Evolutionary conservation across 2,113 vertebrate species (phyloP), one percentile per base, ranked within the genome.

Genomic region (Brachyhypopomus occidentalis): DNA sequence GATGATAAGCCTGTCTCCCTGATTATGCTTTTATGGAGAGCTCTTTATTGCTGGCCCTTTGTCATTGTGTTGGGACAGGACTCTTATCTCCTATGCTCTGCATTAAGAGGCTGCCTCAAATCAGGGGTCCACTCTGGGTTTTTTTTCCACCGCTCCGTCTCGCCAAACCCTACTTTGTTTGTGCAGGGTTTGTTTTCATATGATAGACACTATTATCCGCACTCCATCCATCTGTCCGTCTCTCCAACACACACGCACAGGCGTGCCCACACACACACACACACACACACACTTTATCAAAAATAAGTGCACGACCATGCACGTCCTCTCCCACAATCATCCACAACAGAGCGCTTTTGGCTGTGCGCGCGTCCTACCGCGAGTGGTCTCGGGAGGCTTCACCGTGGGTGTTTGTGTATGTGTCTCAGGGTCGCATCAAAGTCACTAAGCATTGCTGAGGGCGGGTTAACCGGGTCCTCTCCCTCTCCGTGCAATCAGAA

Each of bases 21-120:
- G 64, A 67, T 67, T 60, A 67, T 70, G 66, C 66, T 70, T 41
- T 70, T 70, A 70, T 70, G 8, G 66, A 41, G 36, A n/a, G 66
- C 66, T 70, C 36, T 70, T 70, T 70, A 38, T 38, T 70, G 66
- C 38, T 70, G 66, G 19, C 36, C 36, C 38, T 70, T 30, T 70
- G 66, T 41, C 66, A 12, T 38, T 38, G 66, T 41, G 34, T 38
- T 70, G 3, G 7, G 36, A 70, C 38, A 2, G 66, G 41, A 38
- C 66, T 14, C 34, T 70, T 70, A 70, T 70, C 66, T 41, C 9
- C 19, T 14, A 19, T 41, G 34, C 38, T 41, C 66, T 70, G 34
- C 66, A 41, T 70, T 70, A 70, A 41, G 20, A 70, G 34, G 20
- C 5, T 34, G 34, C n/a, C n/a, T 70, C 36, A 41, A 22, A 70